Conservation (phyloP, 30 jellyfish, hydroid and myxozoan genomes). For the Aurelia aurita complex sp. Pacific region DNA sequence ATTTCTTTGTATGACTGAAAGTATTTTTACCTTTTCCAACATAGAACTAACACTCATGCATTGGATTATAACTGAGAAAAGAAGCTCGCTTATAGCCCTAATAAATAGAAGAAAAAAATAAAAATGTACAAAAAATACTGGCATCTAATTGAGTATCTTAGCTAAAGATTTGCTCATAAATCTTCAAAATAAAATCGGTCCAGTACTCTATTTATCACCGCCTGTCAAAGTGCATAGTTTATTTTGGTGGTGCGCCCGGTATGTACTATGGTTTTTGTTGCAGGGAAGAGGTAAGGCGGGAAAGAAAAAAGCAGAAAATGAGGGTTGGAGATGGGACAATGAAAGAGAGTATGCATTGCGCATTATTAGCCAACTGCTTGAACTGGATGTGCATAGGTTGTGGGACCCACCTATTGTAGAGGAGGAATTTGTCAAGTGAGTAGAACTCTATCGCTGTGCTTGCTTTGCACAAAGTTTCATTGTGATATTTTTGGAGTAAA, state of each 20-base stretch:
- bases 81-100: no score
- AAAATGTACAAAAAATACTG: no score
- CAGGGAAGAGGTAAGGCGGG: constrained; percentile 78
- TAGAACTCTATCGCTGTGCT: neutral
- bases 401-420: constrained; percentile 99
- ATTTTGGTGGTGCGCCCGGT: neutral
- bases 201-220: neutral
- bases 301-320: constrained; percentile 26
- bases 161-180: no score
- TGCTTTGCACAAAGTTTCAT: no score
- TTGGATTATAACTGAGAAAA: no score
- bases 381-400: constrained; percentile 79
- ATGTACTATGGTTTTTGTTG: neutral
- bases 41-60: no score
- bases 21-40: no score
- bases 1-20: no score
- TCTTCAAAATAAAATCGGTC: no score
- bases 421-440: constrained; percentile 91
- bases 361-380: constrained; percentile 75
- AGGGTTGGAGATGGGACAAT: constrained; percentile 78
- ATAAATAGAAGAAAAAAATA: no score
- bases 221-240: neutral
- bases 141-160: no score
- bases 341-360: constrained; percentile 74
- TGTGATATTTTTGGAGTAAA: no score